Evolutionary conservation across 1,140 invertebrate genomes (phyloP), one percentile per base, ranked within the genome.

Genomic region (Thrips palmi): DNA sequence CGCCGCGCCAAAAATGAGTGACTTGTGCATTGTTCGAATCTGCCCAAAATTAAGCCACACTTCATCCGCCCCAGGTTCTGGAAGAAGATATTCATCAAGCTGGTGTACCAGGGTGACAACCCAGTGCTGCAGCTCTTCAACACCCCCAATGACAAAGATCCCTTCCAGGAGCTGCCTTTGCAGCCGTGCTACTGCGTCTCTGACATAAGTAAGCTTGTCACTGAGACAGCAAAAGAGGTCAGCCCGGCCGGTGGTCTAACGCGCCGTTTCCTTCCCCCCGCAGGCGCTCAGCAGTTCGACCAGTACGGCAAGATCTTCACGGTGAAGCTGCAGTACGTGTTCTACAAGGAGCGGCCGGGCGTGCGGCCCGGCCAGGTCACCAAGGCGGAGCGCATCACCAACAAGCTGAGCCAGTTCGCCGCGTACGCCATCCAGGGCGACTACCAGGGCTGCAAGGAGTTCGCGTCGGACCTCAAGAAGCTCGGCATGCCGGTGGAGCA

Each of bases 301-400:
- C 82, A 93, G 52, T 99, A 83, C 57, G 92, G 92, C 3, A 99
- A 98, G 63, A 97, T 98, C 48, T 97, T 98, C 59, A 98, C 94
- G 0, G 72, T 97, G 11, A 99, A 99, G 60, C 62, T 98, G 28
- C 92, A 97, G 53, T 97, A 97, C 53, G 82, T 97, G 21, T 93
- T 96, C 58, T 99, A 98, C 59, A 96, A 96, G 56, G 94, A 98
- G 56, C 66, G 91, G 19, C 89, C 96, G 0, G 94, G 94, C 3
- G 86, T 99, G 10, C 64, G 92, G 49, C 85, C 92, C 0, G 94
- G 93, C 8, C 87, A 96, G 56, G 87, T 97, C 24, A 85, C 85
- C 12, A 92, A 92, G 57, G 85, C 86, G 5, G 85, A 89, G 60
- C 67, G 85, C 37, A 71, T 92, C 31, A 88, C 85, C 0, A 87